Evolutionary conservation across 1,140 invertebrate genomes (phyloP).

Genomic region (Vanessa atalanta): DNA sequence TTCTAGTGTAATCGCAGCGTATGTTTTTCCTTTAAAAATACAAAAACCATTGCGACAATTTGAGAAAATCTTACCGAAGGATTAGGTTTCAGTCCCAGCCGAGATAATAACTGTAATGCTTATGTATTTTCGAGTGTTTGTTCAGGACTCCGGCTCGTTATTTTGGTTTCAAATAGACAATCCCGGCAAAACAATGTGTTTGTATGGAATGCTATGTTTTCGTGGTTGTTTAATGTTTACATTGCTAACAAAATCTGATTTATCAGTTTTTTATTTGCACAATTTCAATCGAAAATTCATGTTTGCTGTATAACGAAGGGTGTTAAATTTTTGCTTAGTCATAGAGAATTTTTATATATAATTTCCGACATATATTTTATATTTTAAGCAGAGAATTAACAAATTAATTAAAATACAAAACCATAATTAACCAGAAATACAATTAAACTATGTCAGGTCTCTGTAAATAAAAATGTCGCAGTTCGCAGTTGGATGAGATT

Average conservation of each 20-base stretch:
- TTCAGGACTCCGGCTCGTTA: constrained; percentile 52
- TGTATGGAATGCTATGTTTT: constrained; percentile 45
- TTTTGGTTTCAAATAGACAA: constrained; percentile 51
- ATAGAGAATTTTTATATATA: not conserved
- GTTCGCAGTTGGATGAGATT: no score
- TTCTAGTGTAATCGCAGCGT: not conserved
- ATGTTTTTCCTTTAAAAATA: not conserved
- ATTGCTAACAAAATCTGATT: constrained; percentile 32
- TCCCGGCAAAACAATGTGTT: constrained; percentile 47
- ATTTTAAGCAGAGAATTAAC: no score
- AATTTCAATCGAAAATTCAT: constrained; percentile 19
- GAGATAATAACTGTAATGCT: constrained; percentile 56
- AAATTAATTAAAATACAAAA: not conserved
- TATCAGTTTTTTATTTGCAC: constrained; percentile 36
- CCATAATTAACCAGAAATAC: no score
- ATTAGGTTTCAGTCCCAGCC: constrained; percentile 44
- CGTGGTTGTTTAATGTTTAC: constrained; percentile 36
- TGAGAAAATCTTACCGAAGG: constrained; percentile 35
- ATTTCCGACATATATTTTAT: no score
- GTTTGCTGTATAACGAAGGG: not conserved
- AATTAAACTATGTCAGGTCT: no score
- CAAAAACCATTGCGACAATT: constrained; percentile 19
- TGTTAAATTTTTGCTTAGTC: not conserved
- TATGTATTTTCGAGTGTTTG: constrained; percentile 52
- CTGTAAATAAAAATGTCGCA: no score